Percentiles rank a stretch among this genome's conserved stretches.
Evolutionary conservation across 1,140 invertebrate species (phyloP).

Genomic region (Nasonia longicornis): DNA sequence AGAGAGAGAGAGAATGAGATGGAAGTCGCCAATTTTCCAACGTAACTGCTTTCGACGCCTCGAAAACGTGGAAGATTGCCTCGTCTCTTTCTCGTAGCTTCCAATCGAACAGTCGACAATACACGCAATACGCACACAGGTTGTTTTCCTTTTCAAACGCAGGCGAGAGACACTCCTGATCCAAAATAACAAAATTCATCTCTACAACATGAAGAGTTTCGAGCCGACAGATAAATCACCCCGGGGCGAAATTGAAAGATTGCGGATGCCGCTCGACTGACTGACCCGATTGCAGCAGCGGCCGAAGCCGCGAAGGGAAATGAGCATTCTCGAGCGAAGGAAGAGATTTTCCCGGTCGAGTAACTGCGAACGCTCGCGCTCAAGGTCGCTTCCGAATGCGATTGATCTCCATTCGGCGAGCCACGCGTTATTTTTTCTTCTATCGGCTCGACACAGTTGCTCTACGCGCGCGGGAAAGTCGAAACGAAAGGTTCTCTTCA

Average conservation of each 20-base stretch:
- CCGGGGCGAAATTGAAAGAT: conserved; percentile 20
- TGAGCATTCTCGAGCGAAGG: conserved; percentile 5
- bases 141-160: too few species aligned
- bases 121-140: conserved; percentile 28
- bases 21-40: conserved; percentile 7
- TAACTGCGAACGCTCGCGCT: conserved; percentile 18
- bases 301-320: conserved; percentile 10
- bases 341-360: conserved; percentile 36
- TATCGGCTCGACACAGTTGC: conserved; percentile 20
- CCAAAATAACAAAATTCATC: background rate
- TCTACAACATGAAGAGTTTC: background rate
- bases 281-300: conserved; percentile 10
- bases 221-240: background rate
- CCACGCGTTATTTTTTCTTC: conserved; percentile 5
- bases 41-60: conserved; percentile 2
- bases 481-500: conserved; percentile 4
- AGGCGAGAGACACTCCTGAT: background rate
- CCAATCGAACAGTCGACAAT: conserved; percentile 15
- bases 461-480: conserved; percentile 24
- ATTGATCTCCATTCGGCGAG: conserved; percentile 1
- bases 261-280: conserved; percentile 19
- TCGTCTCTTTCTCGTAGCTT: background rate
- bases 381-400: conserved; percentile 20
- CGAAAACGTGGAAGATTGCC: conserved; percentile 1
- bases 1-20: background rate